phyloP scores from a whole-genome alignment of 2,888 invertebrate species.

The Drosophila dives region DNA sequence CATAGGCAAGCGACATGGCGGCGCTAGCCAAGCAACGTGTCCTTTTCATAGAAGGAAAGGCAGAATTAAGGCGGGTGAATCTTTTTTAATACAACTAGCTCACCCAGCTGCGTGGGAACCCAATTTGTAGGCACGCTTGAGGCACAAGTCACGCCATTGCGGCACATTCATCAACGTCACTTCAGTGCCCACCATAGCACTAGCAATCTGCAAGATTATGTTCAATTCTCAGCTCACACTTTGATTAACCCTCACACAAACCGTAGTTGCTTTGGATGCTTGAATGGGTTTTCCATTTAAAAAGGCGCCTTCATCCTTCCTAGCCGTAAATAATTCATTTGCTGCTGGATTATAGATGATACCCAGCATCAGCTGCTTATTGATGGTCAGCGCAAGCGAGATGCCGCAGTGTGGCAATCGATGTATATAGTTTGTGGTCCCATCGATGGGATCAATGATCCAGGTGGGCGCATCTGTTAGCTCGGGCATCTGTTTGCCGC shows the following conservation, averaged over 20 bases:
- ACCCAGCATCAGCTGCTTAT: conserved; percentile 88
- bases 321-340: conserved; percentile 90
- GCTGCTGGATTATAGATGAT: conserved; percentile 91
- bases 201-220: conserved; percentile 68
- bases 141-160: conserved; percentile 74
- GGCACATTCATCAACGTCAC: conserved; percentile 77
- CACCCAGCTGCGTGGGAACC: conserved; percentile 81
- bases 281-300: conserved; percentile 88
- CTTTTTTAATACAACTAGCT: conserved; percentile 7
- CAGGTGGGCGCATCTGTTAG: conserved; percentile 92
- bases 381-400: conserved; percentile 87
- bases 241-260: conserved; percentile 46
- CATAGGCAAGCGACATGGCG: conserved; percentile 88
- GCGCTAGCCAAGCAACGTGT: conserved; percentile 89
- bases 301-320: conserved; percentile 90
- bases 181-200: conserved; percentile 78
- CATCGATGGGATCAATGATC: conserved; percentile 95
- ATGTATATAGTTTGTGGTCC: conserved; percentile 93
- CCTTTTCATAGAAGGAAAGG: conserved; percentile 47
- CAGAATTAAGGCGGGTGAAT: background rate
- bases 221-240: background rate
- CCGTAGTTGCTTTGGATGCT: conserved; percentile 77
- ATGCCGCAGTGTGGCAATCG: conserved; percentile 89
- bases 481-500: conserved; percentile 67
- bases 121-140: conserved; percentile 79